Percentiles rank a stretch among this genome's conserved stretches.
phyloP scores from a whole-genome alignment of 2,888 invertebrate genomes.

The Trachelus tabidus region DNA sequence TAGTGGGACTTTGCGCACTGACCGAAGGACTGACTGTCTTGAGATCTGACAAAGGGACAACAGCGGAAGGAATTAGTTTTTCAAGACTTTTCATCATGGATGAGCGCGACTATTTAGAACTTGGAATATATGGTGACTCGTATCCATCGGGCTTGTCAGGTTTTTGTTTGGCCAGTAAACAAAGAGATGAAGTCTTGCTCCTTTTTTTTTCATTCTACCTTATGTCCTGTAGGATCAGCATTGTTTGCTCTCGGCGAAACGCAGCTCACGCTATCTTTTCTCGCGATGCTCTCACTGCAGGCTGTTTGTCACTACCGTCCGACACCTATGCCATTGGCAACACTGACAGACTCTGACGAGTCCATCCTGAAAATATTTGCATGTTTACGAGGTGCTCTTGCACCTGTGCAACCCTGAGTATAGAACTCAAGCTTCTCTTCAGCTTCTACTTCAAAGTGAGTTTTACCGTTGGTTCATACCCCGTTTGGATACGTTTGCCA shows the following conservation, averaged over 20 bases:
- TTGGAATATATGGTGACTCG: neutral
- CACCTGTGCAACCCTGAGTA: constrained; percentile 38
- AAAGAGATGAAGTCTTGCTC: neutral
- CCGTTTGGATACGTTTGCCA: too few relatives aligned
- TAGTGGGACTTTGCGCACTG: constrained; percentile 12
- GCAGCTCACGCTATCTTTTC: neutral
- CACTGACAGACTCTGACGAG: constrained; percentile 59
- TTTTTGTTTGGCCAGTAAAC: neutral
- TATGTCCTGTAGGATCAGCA: neutral
- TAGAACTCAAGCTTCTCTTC: neutral
- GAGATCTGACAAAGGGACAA: neutral
- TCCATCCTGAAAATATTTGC: constrained; percentile 57
- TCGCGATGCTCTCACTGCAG: neutral
- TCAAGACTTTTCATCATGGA: neutral
- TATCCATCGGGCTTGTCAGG: neutral
- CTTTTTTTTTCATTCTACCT: neutral
- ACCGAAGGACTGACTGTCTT: neutral
- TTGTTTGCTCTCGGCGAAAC: neutral
- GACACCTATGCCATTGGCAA: constrained; percentile 6
- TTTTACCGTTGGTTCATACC: neutral
- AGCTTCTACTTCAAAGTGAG: neutral
- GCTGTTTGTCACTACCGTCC: neutral
- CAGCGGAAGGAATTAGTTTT: constrained; percentile 15
- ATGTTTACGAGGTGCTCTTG: constrained; percentile 56
- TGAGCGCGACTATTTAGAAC: neutral